These are phyloP conservation scores for Lithobates sylvaticus DNA, from an alignment of 2,797 vertebrate species.

Conservation along the genomic window DNA sequence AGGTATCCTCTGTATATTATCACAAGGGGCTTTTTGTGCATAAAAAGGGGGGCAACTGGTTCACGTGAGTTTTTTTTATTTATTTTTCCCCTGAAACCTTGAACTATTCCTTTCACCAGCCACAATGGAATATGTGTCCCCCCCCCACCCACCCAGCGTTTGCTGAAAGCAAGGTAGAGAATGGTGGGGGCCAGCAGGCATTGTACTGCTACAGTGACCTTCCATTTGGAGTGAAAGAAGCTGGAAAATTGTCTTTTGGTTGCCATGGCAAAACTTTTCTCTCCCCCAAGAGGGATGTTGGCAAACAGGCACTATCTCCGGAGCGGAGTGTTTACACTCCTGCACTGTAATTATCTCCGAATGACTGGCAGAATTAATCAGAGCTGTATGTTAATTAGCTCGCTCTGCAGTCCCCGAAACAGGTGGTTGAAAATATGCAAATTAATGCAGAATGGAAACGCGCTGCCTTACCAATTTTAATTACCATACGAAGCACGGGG, in stretches of 20 bases:
- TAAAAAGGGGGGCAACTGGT: not conserved
- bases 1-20: not conserved
- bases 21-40: not conserved
- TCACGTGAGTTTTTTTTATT: not conserved
- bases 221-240: slow-evolving; percentile 77
- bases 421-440: slow-evolving; percentile 99
- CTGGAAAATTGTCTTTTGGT: slow-evolving; percentile 77
- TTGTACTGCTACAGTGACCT: slow-evolving; percentile 74
- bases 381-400: slow-evolving; percentile 97
- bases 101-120: slow-evolving; percentile 68
- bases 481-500: slow-evolving; percentile 79
- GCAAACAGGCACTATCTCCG: slow-evolving; percentile 83
- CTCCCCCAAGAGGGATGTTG: slow-evolving; percentile 82
- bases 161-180: slow-evolving; percentile 65
- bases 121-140: slow-evolving; percentile 67
- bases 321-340: slow-evolving; percentile 82
- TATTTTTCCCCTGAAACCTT: not conserved
- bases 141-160: slow-evolving; percentile 67
- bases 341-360: slow-evolving; percentile 82
- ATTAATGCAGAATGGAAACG: slow-evolving; percentile 98
- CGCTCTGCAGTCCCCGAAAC: slow-evolving; percentile 95
- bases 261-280: slow-evolving; percentile 81
- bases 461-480: slow-evolving; percentile 92
- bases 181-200: slow-evolving; percentile 40
- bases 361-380: slow-evolving; percentile 93